Evolutionary conservation across 2,888 invertebrate species (phyloP).

Genomic region (Andrena haemorrhoa): DNA sequence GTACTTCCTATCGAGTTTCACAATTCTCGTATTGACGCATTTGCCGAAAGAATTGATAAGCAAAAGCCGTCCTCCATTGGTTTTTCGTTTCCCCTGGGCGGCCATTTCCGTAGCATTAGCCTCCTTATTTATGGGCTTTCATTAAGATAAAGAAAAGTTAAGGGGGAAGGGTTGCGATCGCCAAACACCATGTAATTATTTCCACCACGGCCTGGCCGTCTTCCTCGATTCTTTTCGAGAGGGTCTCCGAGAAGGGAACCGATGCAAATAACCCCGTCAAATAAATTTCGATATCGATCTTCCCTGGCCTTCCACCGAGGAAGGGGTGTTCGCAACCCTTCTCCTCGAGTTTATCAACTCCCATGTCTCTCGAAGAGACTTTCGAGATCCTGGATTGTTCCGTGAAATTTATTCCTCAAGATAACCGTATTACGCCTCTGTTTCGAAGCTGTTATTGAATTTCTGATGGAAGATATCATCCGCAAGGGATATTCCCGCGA

Average conservation of each 20-base stretch:
- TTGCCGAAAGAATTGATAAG: constrained; percentile 61
- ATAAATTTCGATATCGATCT: constrained; percentile 84
- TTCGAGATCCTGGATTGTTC: neutral
- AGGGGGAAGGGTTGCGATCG: constrained; percentile 80
- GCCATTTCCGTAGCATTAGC: constrained; percentile 83
- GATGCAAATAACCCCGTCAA: constrained; percentile 83
- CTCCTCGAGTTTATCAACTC: constrained; percentile 4
- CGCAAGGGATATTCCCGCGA: neutral
- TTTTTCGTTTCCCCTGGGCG: constrained; percentile 75
- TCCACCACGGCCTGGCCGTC: constrained; percentile 72
- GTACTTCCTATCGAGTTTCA: neutral
- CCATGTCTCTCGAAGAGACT: neutral
- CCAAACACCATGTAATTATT: constrained; percentile 84
- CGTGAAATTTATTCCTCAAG: neutral
- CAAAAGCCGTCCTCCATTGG: constrained; percentile 60
- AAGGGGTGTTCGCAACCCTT: constrained; percentile 23
- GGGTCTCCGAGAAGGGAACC: constrained; percentile 65
- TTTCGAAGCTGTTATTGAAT: neutral
- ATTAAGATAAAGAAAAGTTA: constrained; percentile 83
- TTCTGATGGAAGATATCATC: neutral
- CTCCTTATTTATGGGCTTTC: constrained; percentile 84
- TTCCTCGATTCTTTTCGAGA: constrained; percentile 66
- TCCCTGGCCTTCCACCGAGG: constrained; percentile 18
- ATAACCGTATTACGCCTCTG: neutral
- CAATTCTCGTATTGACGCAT: neutral